Base-by-base conservation (phyloP, 2,797 vertebrate genomes). In the Otolemur crassicaudatus region DNA sequence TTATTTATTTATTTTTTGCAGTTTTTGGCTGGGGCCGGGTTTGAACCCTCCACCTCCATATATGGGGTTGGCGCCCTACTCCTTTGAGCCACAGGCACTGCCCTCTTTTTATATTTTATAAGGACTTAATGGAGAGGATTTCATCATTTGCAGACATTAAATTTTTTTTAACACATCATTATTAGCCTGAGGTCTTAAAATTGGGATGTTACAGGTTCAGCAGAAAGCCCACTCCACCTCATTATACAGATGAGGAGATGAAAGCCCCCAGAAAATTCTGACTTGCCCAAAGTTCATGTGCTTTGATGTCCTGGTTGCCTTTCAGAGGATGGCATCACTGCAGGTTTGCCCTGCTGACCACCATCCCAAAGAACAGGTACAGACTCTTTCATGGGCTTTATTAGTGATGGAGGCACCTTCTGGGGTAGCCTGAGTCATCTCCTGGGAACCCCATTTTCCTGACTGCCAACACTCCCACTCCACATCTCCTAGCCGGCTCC, bases 401-500 rank as follows among this genome's bases (percentile, higher is more conserved):
- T 34, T 16, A 63, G 69, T 14, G 5, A 9, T 3, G 3, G 81
- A 83, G 86, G n/a, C 13, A 12, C 2, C 3, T 61, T 73, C 63
- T 31, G 73, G 73, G 90, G 83, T 16, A 34, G 16, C 29, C 43
- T 46, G 67, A 76, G 60, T 81, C 67, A 58, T n/a, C 63, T 11
- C 29, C 37, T 0, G 1, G 77, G 79, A 76, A 27, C 31, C 25
- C 87, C 9, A 1, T 53, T 58, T 70, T 49, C 76, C 49, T 65
- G 79, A 22, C 27, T 8, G 70, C 53, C 79, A 11, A 19, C 1
- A 0, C 3, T 60, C 25, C 40, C 70, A 40, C n/a, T 63, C 37
- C n/a, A 31, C 1, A 1, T 58, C 72, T 84, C 22, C 87, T 27
- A n/a, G 0, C 17, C 0, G 0, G 17, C 49, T n/a, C 2, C n/a